Conservation (phyloP, 2,888 invertebrate species). For the Luperina nickerlii region DNA sequence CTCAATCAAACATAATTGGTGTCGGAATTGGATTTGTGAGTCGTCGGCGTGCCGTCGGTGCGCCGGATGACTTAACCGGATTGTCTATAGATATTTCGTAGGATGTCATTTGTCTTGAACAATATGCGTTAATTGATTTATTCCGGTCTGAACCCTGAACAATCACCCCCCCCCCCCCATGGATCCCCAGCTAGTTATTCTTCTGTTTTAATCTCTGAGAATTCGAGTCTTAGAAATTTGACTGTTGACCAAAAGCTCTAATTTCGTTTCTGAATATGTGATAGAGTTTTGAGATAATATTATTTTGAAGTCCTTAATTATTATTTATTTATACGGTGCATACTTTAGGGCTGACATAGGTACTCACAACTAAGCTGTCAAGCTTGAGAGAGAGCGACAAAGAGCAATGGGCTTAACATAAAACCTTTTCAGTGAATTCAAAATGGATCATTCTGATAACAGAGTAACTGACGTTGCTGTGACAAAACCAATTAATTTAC, state of each 20-base stretch:
- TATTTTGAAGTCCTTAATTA: not conserved
- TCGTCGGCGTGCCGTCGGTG: constrained; percentile 5
- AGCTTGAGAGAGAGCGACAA: too few relatives aligned
- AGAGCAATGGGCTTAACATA: too few relatives aligned
- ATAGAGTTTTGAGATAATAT: not conserved
- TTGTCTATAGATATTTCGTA: constrained; percentile 24
- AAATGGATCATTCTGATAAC: not conserved
- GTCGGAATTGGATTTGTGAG: constrained; percentile 56
- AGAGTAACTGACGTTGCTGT: too few relatives aligned
- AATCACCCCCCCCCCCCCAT: too few relatives aligned
- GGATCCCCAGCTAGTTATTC: too few relatives aligned
- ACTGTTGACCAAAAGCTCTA: not conserved
- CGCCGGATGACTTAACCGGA: constrained; percentile 8
- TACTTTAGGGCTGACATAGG: not conserved
- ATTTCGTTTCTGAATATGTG: not conserved
- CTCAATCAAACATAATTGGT: constrained; percentile 60
- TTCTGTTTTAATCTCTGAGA: not conserved
- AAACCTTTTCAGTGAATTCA: too few relatives aligned
- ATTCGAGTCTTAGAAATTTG: not conserved
- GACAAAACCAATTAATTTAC: not conserved
- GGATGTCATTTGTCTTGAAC: not conserved
- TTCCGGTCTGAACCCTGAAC: too few relatives aligned
- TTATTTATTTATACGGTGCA: not conserved
- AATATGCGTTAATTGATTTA: constrained; percentile 2
- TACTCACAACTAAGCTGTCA: too few relatives aligned